Percentiles rank a stretch among this genome's conserved stretches.
phyloP scores from a whole-genome alignment of 2,113 vertebrate genomes.

The Clarias magur region DNA sequence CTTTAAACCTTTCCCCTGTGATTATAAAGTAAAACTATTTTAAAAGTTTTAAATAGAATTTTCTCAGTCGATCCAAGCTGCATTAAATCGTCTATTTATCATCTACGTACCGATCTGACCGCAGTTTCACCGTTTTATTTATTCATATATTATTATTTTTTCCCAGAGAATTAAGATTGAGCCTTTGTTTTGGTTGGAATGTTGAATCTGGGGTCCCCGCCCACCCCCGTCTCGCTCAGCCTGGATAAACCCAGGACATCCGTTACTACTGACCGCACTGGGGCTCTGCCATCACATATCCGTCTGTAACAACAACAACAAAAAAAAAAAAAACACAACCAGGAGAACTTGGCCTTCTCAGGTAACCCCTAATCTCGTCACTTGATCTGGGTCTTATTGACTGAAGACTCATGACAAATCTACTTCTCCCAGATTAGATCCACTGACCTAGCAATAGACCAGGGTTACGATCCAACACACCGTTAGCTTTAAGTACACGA shows the following conservation, averaged over 20 bases:
- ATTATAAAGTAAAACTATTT: not conserved
- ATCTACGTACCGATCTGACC: not conserved
- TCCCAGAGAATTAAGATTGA: not conserved
- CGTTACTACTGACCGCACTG: slow-evolving; percentile 27
- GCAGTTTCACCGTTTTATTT: not conserved
- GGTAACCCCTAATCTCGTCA: not conserved
- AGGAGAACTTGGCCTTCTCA: not conserved
- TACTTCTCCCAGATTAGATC: not conserved
- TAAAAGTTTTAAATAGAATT: too few relatives aligned
- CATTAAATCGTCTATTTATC: not conserved
- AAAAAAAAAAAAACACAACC: slow-evolving; percentile 46
- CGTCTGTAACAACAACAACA: slow-evolving; percentile 43
- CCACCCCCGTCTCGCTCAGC: not conserved
- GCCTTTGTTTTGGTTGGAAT: slow-evolving; percentile 7
- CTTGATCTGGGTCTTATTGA: not conserved
- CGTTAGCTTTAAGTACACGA: not conserved
- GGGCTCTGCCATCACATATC: slow-evolving; percentile 26
- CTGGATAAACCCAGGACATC: slow-evolving; percentile 31
- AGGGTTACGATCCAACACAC: not conserved
- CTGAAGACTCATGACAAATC: not conserved
- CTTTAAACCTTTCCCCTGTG: not conserved
- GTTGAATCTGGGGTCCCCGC: not conserved
- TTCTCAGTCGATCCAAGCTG: not conserved
- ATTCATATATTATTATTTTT: not conserved
- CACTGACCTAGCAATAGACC: not conserved